Evolutionary conservation across 2,888 invertebrate species (phyloP), one percentile per base, ranked within the genome.

Genomic region (Pseudeuparius sepicola): DNA sequence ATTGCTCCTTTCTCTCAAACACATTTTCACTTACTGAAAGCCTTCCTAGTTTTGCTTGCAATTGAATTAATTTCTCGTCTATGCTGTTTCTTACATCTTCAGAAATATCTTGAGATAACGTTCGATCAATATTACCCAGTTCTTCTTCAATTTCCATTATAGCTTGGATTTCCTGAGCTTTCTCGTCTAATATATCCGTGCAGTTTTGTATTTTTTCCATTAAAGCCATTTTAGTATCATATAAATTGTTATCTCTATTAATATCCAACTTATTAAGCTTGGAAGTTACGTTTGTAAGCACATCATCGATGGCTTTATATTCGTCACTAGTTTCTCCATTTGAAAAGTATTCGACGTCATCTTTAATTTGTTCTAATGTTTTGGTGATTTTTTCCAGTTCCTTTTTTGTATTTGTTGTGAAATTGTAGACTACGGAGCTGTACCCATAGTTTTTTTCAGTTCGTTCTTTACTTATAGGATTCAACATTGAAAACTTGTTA

Each of bases 51-150:
- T 37, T 42, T 9, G 47, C 36, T 34, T 49, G 49, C 15, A 52
- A 27, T 7, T 42, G 35, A 34, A 50, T 51, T 16, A 52, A 34
- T 24, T 41, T 26, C 25, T 52, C 50, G 34, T 52, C 52, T 6
- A 52, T 16, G n/a, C 36, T 15, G 26, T 44, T 33, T 25, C 42
- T 45, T 13, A 45, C 41, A 5, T 40, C 35, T 6, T 40, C 38
- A 2, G 34, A 39, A 3, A 41, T 24, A 10, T 26, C 23, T 4
- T 33, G 24, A 14, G 36, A 30, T 14, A 45, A 36, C 18, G 12
- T 34, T 16, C 28, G 32, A 17, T 39, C 25, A 2, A 45, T 31
- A 15, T 6, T 30, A 2, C 39, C 34, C 11, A 45, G 17, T n/a
- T 36, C 37, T 11, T 20, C 31, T 31, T 46, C 46, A 14, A 45